Evolutionary conservation across 2,113 vertebrate species (phyloP).

Genomic region (Erinaceus europaeus): DNA sequence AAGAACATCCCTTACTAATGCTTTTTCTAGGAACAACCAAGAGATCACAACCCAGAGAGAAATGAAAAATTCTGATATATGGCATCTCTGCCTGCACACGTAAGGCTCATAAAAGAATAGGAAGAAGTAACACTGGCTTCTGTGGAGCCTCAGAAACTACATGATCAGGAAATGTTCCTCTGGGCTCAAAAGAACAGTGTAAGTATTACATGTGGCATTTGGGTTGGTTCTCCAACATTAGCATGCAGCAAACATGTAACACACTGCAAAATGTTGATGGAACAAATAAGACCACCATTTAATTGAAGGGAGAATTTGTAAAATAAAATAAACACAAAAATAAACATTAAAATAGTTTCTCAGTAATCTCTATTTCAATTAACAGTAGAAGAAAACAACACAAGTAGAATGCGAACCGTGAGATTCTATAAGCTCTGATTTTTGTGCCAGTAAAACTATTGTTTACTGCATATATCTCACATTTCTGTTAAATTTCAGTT

Average conservation of each 20-base stretch:
- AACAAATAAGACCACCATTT: no score
- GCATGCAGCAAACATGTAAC: accelerated
- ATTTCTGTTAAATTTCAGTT: no score
- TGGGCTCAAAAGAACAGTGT: background rate
- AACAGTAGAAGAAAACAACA: no score
- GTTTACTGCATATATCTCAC: no score
- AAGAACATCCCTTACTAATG: background rate
- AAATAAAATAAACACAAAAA: no score
- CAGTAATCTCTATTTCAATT: no score
- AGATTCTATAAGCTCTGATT: no score
- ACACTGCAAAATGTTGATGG: no score
- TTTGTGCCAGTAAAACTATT: no score
- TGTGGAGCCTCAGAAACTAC: background rate
- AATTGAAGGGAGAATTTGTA: no score
- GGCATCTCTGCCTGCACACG: background rate
- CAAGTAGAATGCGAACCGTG: no score
- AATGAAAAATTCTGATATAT: background rate
- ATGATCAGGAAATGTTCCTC: background rate
- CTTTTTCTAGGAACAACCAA: background rate
- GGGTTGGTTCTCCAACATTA: background rate
- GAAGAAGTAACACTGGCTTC: background rate
- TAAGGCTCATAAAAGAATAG: background rate
- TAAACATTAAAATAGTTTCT: no score
- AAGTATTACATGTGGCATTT: background rate
- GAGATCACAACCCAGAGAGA: background rate